Conservation (phyloP, 2,888 invertebrate species). For the Coecobrya sp. region DNA sequence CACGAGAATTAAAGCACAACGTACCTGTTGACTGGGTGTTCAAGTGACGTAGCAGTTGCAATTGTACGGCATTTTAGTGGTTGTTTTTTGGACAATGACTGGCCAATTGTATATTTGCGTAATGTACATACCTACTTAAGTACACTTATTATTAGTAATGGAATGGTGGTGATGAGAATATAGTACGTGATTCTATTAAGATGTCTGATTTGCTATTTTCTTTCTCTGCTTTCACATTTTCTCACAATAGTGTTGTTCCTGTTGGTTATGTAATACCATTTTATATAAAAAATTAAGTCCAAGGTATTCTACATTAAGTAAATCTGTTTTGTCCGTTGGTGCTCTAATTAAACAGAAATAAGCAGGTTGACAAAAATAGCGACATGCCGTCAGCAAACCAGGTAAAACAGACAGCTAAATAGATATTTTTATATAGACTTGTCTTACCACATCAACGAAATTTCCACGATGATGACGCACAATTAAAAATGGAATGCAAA, state of each 20-base stretch:
- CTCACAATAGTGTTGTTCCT: not conserved
- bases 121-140: too few species aligned
- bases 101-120: too few species aligned
- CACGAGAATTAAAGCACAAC: too few species aligned
- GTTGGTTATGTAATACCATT: not conserved
- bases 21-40: too few species aligned
- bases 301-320: not conserved
- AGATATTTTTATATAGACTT: slow-evolving; percentile 14
- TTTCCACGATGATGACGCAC: slow-evolving; percentile 72
- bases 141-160: too few species aligned
- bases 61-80: too few species aligned
- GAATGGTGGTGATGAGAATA: too few species aligned
- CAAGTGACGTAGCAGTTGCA: too few species aligned
- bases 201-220: not conserved
- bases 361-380: slow-evolving; percentile 41
- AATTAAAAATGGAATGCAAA: slow-evolving; percentile 44
- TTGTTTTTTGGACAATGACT: too few species aligned
- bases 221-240: slow-evolving; percentile 38
- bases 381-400: not conserved
- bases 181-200: too few species aligned
- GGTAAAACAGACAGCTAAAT: slow-evolving; percentile 6
- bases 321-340: not conserved
- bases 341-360: not conserved
- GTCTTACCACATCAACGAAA: slow-evolving; percentile 28
- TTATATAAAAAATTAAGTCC: not conserved